phyloP scores from a whole-genome alignment of 2,888 invertebrate genomes.

The Norana najaformis region DNA sequence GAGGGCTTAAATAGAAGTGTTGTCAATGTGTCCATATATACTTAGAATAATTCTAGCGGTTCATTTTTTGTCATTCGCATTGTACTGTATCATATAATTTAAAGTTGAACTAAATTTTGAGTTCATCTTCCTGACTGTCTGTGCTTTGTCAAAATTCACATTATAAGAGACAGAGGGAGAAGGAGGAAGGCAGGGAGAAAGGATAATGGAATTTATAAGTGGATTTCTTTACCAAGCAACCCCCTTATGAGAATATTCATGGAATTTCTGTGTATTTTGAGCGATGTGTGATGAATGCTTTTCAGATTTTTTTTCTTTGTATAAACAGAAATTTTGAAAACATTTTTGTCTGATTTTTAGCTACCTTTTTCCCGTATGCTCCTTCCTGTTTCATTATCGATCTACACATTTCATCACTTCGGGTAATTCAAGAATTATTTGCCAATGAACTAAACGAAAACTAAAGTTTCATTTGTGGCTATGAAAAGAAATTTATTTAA shows the following conservation, averaged over 20 bases:
- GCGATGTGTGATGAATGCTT: not conserved
- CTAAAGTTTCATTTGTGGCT: not conserved
- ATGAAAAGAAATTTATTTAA: too few species aligned
- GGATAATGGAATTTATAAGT: too few species aligned
- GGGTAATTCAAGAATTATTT: constrained; percentile 15
- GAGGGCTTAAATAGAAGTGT: not conserved
- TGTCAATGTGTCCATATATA: not conserved
- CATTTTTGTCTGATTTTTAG: not conserved
- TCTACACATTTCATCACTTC: constrained; percentile 10
- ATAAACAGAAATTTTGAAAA: not conserved
- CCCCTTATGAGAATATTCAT: not conserved
- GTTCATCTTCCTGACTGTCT: too few species aligned
- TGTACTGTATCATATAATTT: too few species aligned
- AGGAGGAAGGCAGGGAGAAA: too few species aligned
- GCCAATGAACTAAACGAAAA: not conserved
- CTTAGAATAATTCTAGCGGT: too few species aligned
- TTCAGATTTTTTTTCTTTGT: not conserved
- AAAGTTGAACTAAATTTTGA: too few species aligned
- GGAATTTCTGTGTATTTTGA: not conserved
- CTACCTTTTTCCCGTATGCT: not conserved
- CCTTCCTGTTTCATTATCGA: constrained; percentile 28
- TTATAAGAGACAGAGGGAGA: too few species aligned
- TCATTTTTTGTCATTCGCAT: too few species aligned
- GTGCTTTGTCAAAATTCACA: too few species aligned
- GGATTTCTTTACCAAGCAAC: too few species aligned